phyloP scores from a whole-genome alignment of 2,888 invertebrate genomes.

The Norana najaformis region DNA sequence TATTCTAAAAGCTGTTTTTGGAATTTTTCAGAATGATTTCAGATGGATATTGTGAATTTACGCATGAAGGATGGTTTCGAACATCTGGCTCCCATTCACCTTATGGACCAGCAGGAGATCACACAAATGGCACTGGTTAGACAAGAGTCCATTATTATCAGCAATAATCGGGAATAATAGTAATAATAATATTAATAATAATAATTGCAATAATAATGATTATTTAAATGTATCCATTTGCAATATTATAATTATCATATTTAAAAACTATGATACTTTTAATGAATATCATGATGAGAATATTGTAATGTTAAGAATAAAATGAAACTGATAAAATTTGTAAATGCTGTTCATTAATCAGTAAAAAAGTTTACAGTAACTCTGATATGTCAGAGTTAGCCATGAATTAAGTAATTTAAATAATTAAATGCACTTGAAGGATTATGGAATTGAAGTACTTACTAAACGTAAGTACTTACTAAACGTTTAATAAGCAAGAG shows the following conservation, averaged over 20 bases:
- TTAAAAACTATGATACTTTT: neutral
- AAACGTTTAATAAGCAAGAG: too few species aligned
- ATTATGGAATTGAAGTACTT: too few species aligned
- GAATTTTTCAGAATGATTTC: constrained; percentile 35
- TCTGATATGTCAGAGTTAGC: too few species aligned
- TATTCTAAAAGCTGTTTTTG: neutral
- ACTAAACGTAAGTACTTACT: too few species aligned
- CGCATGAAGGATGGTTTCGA: constrained; percentile 45
- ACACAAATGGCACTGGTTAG: constrained; percentile 45
- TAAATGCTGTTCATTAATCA: too few species aligned
- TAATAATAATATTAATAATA: too few species aligned
- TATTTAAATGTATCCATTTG: neutral
- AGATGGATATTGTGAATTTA: constrained; percentile 46
- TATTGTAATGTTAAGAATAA: neutral
- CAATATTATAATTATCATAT: neutral
- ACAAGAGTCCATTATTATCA: neutral
- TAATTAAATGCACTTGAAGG: too few species aligned
- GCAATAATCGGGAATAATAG: too few species aligned
- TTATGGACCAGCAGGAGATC: constrained; percentile 43
- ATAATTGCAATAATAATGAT: too few species aligned
- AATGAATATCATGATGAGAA: neutral
- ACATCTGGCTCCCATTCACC: constrained; percentile 36
- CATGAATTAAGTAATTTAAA: too few species aligned
- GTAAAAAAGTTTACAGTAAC: too few species aligned
- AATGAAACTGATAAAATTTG: too few species aligned